Evolutionary conservation across 2,113 vertebrate species (phyloP).

Genomic region (Tyto alba): DNA sequence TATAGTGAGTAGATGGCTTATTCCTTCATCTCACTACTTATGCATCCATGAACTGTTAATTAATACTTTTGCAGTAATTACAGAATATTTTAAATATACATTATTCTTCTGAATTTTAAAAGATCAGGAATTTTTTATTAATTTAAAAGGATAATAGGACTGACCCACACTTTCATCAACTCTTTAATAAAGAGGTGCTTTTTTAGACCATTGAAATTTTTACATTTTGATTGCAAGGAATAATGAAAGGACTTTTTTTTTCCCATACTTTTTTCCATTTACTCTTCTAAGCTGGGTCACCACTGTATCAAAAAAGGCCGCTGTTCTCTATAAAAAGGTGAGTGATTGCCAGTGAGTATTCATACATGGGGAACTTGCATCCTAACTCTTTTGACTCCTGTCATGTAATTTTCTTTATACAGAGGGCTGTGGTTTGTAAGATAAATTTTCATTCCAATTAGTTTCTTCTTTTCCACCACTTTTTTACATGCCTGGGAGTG

Average conservation of each 20-base stretch:
- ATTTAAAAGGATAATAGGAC: conserved; percentile 71
- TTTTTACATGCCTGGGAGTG: neutral
- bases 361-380: neutral
- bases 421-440: neutral
- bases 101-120: conserved; percentile 72
- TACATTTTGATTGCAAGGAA: conserved; percentile 46
- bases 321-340: conserved; percentile 22
- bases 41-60: conserved; percentile 71
- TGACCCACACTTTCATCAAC: conserved; percentile 68
- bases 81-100: conserved; percentile 76
- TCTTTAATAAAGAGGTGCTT: conserved; percentile 58
- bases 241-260: neutral
- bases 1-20: conserved; percentile 69
- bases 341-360: neutral
- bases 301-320: neutral
- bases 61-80: conserved; percentile 77
- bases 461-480: neutral
- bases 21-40: conserved; percentile 66
- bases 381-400: neutral
- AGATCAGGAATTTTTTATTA: conserved; percentile 69
- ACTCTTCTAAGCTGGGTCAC: neutral
- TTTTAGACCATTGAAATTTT: conserved; percentile 54
- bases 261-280: conserved; percentile 17
- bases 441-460: neutral
- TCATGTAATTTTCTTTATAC: neutral